Conservation (phyloP, 2,888 invertebrate species). For the Lepidocyrtinus sp. region DNA sequence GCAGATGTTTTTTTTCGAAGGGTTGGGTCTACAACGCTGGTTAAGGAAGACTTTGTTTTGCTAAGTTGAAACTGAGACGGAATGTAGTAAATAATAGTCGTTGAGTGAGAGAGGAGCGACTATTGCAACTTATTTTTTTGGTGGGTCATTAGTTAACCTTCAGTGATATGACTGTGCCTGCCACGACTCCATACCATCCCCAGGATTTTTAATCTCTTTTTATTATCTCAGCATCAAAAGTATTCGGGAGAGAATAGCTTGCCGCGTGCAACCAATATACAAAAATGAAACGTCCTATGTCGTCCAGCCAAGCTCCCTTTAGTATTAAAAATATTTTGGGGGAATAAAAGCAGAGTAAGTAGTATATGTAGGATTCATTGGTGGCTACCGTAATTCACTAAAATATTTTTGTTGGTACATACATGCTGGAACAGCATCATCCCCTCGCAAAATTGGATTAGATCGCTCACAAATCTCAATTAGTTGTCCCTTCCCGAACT, state of each 20-base stretch:
- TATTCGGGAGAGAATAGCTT: too few species aligned
- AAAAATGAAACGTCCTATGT: too few species aligned
- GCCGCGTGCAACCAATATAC: too few species aligned
- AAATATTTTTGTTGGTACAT: slow-evolving; percentile 26
- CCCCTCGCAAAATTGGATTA: slow-evolving; percentile 41
- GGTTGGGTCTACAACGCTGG: neutral
- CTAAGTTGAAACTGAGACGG: neutral
- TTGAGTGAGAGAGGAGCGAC: neutral
- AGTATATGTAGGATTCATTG: too few species aligned
- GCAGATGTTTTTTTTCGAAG: slow-evolving; percentile 34
- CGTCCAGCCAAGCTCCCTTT: too few species aligned
- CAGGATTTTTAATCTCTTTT: slow-evolving; percentile 5
- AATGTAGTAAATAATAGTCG: neutral
- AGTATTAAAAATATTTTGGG: too few species aligned
- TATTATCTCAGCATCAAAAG: too few species aligned
- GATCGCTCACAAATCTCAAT: slow-evolving; percentile 55
- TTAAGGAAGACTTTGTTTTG: too few species aligned
- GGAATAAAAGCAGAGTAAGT: too few species aligned
- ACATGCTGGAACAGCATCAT: too few species aligned
- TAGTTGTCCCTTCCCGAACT: slow-evolving; percentile 35
- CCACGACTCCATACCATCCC: neutral
- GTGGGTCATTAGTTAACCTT: neutral
- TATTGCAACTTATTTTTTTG: neutral
- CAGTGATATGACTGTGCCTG: neutral
- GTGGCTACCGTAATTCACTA: slow-evolving; percentile 30